Conservation (phyloP, 2,888 invertebrate species). For the Chouioia cunea region DNA sequence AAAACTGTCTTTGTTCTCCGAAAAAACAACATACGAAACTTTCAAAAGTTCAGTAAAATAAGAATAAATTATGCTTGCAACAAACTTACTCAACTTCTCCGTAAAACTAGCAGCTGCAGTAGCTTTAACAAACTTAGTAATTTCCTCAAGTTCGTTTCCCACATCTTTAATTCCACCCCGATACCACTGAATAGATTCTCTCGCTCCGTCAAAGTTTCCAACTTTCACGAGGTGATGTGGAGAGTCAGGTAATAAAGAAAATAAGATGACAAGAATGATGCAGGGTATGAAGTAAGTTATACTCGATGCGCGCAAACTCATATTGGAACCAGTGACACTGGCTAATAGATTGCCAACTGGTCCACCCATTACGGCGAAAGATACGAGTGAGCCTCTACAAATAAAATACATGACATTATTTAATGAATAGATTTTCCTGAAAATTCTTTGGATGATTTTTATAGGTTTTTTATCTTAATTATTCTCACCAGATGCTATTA, state of each 20-base stretch:
- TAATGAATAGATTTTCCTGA: background rate
- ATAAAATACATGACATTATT: background rate
- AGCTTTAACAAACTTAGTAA: slow-evolving; percentile 55
- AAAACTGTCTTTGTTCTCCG: too few species aligned
- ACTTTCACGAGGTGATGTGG: slow-evolving; percentile 54
- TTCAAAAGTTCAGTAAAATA: too few species aligned
- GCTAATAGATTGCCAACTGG: slow-evolving; percentile 59
- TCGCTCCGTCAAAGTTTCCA: slow-evolving; percentile 27
- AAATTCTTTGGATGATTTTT: background rate
- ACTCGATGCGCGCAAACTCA: slow-evolving; percentile 56
- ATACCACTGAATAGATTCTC: slow-evolving; percentile 35
- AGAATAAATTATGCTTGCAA: background rate
- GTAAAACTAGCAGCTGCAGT: slow-evolving; percentile 44
- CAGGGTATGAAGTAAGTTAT: slow-evolving; percentile 55
- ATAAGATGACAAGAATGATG: slow-evolving; percentile 52
- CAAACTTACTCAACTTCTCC: slow-evolving; percentile 28
- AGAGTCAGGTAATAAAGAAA: slow-evolving; percentile 59
- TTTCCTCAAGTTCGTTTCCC: slow-evolving; percentile 51
- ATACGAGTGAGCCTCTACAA: slow-evolving; percentile 57
- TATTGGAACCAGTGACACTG: slow-evolving; percentile 58
- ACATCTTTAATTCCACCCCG: slow-evolving; percentile 51
- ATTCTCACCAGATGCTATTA: background rate
- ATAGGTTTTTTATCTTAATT: background rate
- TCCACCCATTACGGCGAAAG: slow-evolving; percentile 57
- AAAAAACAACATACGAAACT: too few species aligned